Evolutionary conservation across 2,797 vertebrate genomes (phyloP), one percentile per base, ranked within the genome.

Genomic region (Chromobotia macracanthus): DNA sequence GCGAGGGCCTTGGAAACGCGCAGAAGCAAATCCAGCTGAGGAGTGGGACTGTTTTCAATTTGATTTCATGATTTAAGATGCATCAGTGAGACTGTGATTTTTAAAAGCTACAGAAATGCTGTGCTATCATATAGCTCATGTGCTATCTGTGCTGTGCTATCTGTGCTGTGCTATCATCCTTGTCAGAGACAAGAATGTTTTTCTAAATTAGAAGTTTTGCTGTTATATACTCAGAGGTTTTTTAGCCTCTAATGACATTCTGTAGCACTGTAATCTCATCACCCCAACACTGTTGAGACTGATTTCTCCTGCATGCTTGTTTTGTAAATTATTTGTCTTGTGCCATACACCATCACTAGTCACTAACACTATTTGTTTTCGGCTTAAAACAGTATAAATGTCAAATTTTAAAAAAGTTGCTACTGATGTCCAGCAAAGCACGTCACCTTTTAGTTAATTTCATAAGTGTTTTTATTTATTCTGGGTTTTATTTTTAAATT

Each of bases 391-490:
- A 28, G n/a, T 19, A 61, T 71, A 72, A 63, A 72, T 64, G 41
- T 23, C 55, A 66, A 46, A 60, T 35, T n/a, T n/a, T 5, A 58
- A 55, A 64, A 53, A 75, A 13, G 41, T 67, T 80, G 70, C 83
- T 84, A 82, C 84, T 83, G 81, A 81, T 51, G 19, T 38, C 77
- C 44, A 28, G 23, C 15, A 51, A 80, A 73, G 66, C 81, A 82
- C 78, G 81, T 60, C 18, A 75, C 65, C 13, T 53, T 82, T 74
- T n/a, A 67, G 46, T 71, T 80, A 48, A 66, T 82, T 77, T 56
- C 35, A 16, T n/a, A 18, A 50, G 16, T 70, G 6, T 56, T 35
- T 64, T 72, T 85, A 86, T 86, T 86, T 84, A 84, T 86, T 84
- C 65, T 51, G 75, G 58, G 19, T n/a, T 77, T 69, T 50, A n/a